Conservation (phyloP, 2,888 invertebrate species). For the Drosophila merina region DNA sequence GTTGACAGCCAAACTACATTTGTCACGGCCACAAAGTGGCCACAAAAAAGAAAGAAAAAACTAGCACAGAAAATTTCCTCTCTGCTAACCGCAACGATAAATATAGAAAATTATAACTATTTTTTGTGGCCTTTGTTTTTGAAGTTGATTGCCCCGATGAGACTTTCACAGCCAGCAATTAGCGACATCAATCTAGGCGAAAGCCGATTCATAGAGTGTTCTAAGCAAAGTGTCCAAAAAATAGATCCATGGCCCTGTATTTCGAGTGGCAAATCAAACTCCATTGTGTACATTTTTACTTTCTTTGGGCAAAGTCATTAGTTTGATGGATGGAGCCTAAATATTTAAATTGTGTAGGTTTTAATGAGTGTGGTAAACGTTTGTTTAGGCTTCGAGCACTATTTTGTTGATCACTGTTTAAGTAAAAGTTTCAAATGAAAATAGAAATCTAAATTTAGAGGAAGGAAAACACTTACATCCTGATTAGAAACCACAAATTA, state of each 20-base stretch:
- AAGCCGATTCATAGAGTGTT: conserved; percentile 38
- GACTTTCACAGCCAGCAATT: conserved; percentile 66
- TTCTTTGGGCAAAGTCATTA: conserved; percentile 18
- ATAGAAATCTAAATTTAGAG: conserved; percentile 1
- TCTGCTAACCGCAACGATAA: conserved; percentile 19
- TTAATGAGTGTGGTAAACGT: conserved; percentile 7
- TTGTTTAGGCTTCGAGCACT: conserved; percentile 2
- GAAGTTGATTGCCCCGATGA: conserved; percentile 6
- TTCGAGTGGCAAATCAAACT: neutral
- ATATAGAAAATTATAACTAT: conserved; percentile 18
- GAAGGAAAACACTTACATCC: conserved; percentile 4
- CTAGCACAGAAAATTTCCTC: conserved; percentile 44
- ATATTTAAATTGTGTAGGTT: conserved; percentile 11
- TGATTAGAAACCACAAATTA: conserved; percentile 25
- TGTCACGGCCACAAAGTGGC: conserved; percentile 39
- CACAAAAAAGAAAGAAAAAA: conserved; percentile 28
- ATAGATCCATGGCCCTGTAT: neutral
- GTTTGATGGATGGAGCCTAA: conserved; percentile 17
- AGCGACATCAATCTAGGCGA: conserved; percentile 39
- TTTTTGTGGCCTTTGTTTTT: conserved; percentile 19
- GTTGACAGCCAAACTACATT: conserved; percentile 69
- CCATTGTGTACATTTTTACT: conserved; percentile 21
- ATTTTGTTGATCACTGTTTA: conserved; percentile 5
- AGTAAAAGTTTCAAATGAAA: conserved; percentile 13
- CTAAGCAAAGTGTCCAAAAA: conserved; percentile 37